These are phyloP conservation scores for Choristoneura rosaceana DNA, from an alignment of 2,888 invertebrate genomes.

Conservation along the genomic window DNA sequence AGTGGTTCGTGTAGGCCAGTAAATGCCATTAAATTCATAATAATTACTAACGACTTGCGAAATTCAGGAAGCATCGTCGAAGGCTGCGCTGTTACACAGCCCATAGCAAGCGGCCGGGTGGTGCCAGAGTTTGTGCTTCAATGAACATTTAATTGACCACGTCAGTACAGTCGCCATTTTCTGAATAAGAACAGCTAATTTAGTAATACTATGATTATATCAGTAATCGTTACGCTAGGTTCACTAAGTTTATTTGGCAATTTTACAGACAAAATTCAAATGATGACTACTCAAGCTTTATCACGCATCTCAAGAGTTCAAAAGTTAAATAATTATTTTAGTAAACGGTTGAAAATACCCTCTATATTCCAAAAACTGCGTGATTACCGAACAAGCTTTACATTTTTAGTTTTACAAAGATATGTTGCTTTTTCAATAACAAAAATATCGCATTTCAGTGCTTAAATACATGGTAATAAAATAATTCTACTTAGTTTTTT, in stretches of 20 bases:
- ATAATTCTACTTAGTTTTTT: conserved; percentile 60
- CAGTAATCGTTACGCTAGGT: conserved; percentile 56
- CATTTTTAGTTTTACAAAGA: conserved; percentile 50
- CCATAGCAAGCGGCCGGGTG: conserved; percentile 46
- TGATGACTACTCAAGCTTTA: conserved; percentile 42
- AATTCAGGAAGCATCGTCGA: neutral
- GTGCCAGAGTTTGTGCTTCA: conserved; percentile 56
- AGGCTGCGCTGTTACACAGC: conserved; percentile 14
- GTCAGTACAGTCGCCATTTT: conserved; percentile 57
- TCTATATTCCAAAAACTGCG: conserved; percentile 30
- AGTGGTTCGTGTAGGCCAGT: neutral
- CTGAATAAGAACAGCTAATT: conserved; percentile 59
- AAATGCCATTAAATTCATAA: neutral
- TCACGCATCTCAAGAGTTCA: conserved; percentile 27
- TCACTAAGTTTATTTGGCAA: conserved; percentile 64
- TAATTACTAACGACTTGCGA: neutral
- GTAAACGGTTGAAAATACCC: conserved; percentile 29
- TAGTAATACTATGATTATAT: conserved; percentile 66
- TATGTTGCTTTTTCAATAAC: conserved; percentile 62
- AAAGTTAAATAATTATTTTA: conserved; percentile 18
- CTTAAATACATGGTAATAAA: conserved; percentile 54
- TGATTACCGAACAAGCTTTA: conserved; percentile 29
- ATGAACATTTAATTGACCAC: conserved; percentile 68
- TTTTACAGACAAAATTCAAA: conserved; percentile 55
- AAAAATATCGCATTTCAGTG: conserved; percentile 63